Base-by-base conservation (phyloP, 2,797 vertebrate genomes). In the Megaceryle alcyon region DNA sequence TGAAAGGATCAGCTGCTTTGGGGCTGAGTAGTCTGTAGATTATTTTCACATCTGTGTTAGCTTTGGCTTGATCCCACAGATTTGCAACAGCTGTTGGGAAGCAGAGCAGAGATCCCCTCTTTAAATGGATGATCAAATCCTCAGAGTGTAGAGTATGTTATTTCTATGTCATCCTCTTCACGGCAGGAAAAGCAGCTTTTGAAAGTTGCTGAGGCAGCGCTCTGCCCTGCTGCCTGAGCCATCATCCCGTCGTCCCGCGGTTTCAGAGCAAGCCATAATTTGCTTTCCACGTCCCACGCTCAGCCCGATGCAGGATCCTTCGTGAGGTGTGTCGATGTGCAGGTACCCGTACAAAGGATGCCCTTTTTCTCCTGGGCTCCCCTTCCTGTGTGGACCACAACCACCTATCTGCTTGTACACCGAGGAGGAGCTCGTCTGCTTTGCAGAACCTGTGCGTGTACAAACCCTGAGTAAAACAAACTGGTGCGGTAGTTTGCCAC, bases 21-120 rank as follows among this genome's bases (percentile, higher is more conserved):
- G 35, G 82, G 77, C 95, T 89, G 68, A 84, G 49, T 43, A 85
- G 95, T 51, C 76, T 1, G 1, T 78, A 97, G 96, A 96, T 97
- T 94, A 96, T 92, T 97, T 97, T 92, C 82, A 92, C 97, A 97
- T 98, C 97, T 98, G 97, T 97, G 97, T 98, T 98, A 97, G 97
- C 95, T 97, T 98, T 98, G 97, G 97, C 97, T 90, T 95, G 87
- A 97, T 97, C 97, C 94, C 75, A 90, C 71, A 96, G 97, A 97
- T 97, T 97, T 96, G 92, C 96, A 98, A 82, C 98, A 98, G 98
- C 98, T 98, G 97, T 95, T 97, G 97, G 96, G 96, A 97, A 97
- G 94, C 92, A 3, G 76, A 97, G 96, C 90, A 94, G 92, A 97
- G 88, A 95, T 94, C 96, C 94, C 95, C 92, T 95, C 64, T 95